Base-by-base conservation (phyloP, 2,888 invertebrate genomes). In the Orthosia gothica region DNA sequence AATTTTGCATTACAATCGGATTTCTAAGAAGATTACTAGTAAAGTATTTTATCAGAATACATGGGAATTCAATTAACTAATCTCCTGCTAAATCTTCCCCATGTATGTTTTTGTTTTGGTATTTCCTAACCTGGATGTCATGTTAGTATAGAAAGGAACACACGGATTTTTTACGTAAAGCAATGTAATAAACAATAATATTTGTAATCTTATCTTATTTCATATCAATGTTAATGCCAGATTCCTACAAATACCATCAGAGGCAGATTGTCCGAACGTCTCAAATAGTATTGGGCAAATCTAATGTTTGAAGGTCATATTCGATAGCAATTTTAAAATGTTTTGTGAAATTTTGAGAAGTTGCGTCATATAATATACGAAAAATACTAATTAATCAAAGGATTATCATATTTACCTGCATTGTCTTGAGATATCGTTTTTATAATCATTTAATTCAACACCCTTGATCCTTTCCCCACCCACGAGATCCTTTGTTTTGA, bases 401-500 rank as follows among this genome's bases (percentile, higher is more conserved):
- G n/a, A 55, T 73, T 55, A 55, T 64, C 15, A n/a, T 63, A 7
- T 63, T 62, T 55, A 73, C 7, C 7, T 52, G n/a, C n/a, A 23
- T 47, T 20, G 71, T 52, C 47, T 40, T 15, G 0, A 23, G 16
- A 16, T 15, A 20, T 5, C 7, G 11, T 47, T 12, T 7, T 20
- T 49, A 69, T 54, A 40, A 50, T 74, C n/a, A 26, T 57, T 64
- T 49, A 74, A 74, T n/a, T n/a, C n/a, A n/a, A n/a, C n/a, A n/a
- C n/a, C n/a, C n/a, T n/a, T n/a, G n/a, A n/a, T n/a, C n/a, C n/a
- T n/a, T n/a, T n/a, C n/a, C n/a, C n/a, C n/a, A n/a, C n/a, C n/a
- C n/a, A 45, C 7, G 16, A 26, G 49, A 40, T 15, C 15, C 4
- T 18, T 72, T 72, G 12, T 61, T 45, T 58, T 52, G 1, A 61